These are phyloP conservation scores for Tetragonula carbonaria DNA, from an alignment of 2,888 invertebrate species.

Conservation along the genomic window DNA sequence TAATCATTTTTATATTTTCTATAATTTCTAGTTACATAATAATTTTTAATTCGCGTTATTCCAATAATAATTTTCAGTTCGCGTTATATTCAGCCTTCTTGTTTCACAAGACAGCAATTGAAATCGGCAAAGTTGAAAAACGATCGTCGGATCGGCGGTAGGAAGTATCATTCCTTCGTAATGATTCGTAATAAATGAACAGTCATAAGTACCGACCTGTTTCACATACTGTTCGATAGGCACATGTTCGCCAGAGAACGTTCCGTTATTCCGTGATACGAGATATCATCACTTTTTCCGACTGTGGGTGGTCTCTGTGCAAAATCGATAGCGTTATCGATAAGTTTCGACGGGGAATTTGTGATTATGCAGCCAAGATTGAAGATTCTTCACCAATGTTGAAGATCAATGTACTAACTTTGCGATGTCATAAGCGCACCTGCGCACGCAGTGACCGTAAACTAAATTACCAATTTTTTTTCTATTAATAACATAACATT, in stretches of 20 bases:
- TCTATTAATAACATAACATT: no score
- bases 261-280: constrained; percentile 60
- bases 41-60: no score
- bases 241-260: not conserved
- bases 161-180: not conserved
- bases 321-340: constrained; percentile 36
- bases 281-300: constrained; percentile 1
- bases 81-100: not conserved
- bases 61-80: no score
- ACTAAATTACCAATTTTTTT: no score
- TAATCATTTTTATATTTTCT: no score
- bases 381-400: constrained; percentile 12
- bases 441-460: no score
- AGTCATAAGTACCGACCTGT: constrained; percentile 18
- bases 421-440: not conserved
- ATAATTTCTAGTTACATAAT: no score
- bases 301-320: no score
- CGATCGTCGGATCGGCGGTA: not conserved
- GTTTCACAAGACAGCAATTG: not conserved
- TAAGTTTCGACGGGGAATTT: not conserved
- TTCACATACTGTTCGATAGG: constrained; percentile 32
- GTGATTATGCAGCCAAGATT: not conserved
- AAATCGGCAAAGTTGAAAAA: constrained; percentile 10
- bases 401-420: constrained; percentile 42
- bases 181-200: constrained; percentile 40